Conservation (phyloP, 1,140 invertebrate genomes). For the Tachypleus tridentatus region DNA sequence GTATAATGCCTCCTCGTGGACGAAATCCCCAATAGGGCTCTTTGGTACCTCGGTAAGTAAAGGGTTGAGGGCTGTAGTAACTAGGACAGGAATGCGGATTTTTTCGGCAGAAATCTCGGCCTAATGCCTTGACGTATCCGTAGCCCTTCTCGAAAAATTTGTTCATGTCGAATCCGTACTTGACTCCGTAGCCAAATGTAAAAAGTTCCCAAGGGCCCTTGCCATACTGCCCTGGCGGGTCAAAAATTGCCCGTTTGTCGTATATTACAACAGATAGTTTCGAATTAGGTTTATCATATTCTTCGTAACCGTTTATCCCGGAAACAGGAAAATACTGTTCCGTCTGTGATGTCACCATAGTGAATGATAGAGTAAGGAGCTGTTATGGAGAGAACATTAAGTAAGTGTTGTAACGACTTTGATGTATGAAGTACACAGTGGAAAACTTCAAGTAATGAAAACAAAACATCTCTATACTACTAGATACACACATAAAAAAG, state of each 20-base stretch:
- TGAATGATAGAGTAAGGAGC: too few species aligned
- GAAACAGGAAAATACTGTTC: too few species aligned
- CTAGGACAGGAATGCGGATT: conserved; percentile 10
- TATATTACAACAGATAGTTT: conserved; percentile 4
- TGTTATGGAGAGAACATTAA: too few species aligned
- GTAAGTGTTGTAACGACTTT: too few species aligned
- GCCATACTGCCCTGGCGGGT: conserved; percentile 13
- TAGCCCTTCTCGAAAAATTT: conserved; percentile 18
- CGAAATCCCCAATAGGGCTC: conserved; percentile 19
- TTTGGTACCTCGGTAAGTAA: conserved; percentile 16
- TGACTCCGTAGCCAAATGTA: conserved; percentile 16
- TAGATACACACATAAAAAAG: too few species aligned
- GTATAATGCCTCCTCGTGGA: neutral
- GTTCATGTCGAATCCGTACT: conserved; percentile 14
- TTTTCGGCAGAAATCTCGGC: conserved; percentile 16
- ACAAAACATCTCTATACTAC: too few species aligned
- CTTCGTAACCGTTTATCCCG: too few species aligned
- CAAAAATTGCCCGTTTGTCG: conserved; percentile 15
- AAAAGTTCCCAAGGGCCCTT: conserved; percentile 18
- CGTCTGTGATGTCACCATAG: too few species aligned
- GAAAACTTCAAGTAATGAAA: too few species aligned
- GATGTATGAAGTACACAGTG: too few species aligned
- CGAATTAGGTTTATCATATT: too few species aligned
- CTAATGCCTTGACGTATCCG: conserved; percentile 18
- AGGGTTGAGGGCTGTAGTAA: conserved; percentile 12